phyloP scores from a whole-genome alignment of 1,140 invertebrate genomes.

The Homalodisca vitripennis region DNA sequence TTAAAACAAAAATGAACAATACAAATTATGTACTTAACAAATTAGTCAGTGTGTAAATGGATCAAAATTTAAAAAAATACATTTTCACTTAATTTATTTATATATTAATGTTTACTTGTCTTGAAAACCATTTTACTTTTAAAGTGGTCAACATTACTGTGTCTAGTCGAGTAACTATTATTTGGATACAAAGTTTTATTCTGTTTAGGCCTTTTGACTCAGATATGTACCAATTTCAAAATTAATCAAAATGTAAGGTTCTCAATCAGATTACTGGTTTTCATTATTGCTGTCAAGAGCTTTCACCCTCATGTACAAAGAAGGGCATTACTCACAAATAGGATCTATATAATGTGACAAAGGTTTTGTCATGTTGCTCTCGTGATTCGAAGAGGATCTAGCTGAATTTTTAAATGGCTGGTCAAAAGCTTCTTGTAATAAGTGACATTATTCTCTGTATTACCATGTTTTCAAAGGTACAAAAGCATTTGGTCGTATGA shows the following conservation, averaged over 20 bases:
- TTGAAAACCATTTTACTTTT: not conserved
- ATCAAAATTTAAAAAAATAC: not conserved
- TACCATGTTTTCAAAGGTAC: constrained; percentile 24
- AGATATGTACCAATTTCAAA: too few relatives aligned
- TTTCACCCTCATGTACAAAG: not conserved
- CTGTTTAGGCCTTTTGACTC: too few relatives aligned
- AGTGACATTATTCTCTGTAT: not conserved
- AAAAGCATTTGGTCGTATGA: not conserved
- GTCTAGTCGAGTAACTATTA: too few relatives aligned
- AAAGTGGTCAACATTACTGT: too few relatives aligned
- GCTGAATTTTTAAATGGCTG: not conserved
- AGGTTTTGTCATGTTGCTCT: not conserved
- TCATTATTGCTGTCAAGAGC: not conserved
- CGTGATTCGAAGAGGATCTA: not conserved
- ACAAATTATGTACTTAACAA: not conserved
- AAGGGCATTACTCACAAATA: not conserved
- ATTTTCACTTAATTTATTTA: not conserved
- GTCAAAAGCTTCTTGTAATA: not conserved
- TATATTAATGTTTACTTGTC: not conserved
- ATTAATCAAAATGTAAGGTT: too few relatives aligned
- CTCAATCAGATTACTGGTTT: too few relatives aligned
- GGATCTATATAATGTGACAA: not conserved
- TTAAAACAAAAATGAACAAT: not conserved
- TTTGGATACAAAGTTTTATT: too few relatives aligned
- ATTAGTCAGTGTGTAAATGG: not conserved